A percentile compares a stretch with the other conserved stretches of the same genome.
Conservation (phyloP, 1,140 invertebrate species). For the Acyrthosiphon pisum region DNA sequence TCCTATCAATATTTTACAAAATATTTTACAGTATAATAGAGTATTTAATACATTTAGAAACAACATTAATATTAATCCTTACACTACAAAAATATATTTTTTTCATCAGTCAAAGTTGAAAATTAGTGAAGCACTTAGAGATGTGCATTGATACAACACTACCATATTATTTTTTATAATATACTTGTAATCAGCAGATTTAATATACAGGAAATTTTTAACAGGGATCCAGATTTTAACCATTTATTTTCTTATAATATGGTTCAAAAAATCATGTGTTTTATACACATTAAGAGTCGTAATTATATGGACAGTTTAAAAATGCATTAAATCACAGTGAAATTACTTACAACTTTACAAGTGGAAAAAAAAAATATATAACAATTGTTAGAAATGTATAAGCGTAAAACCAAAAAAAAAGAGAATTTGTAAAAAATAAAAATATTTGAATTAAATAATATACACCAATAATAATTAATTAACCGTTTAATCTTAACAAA, state of each 20-base stretch:
- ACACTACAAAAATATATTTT: neutral
- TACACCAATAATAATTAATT: conserved; percentile 31
- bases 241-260: neutral
- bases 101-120: neutral
- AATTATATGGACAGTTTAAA: neutral
- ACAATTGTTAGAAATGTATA: conserved; percentile 21
- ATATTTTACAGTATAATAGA: conserved; percentile 35
- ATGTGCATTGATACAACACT: neutral
- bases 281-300: neutral
- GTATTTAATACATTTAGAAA: neutral
- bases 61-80: neutral
- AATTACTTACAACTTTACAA: neutral
- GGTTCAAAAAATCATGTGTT: neutral
- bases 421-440: neutral
- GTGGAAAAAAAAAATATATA: neutral
- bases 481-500: neutral
- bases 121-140: neutral
- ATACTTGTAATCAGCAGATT: neutral
- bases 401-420: neutral
- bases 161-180: neutral
- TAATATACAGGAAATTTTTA: neutral
- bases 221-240: neutral
- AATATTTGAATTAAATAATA: conserved; percentile 13
- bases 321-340: conserved; percentile 19
- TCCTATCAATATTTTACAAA: conserved; percentile 4